Percentiles rank a stretch among this genome's conserved stretches.
phyloP scores from a whole-genome alignment of 2,113 vertebrate genomes.

The Cinclus cinclus region DNA sequence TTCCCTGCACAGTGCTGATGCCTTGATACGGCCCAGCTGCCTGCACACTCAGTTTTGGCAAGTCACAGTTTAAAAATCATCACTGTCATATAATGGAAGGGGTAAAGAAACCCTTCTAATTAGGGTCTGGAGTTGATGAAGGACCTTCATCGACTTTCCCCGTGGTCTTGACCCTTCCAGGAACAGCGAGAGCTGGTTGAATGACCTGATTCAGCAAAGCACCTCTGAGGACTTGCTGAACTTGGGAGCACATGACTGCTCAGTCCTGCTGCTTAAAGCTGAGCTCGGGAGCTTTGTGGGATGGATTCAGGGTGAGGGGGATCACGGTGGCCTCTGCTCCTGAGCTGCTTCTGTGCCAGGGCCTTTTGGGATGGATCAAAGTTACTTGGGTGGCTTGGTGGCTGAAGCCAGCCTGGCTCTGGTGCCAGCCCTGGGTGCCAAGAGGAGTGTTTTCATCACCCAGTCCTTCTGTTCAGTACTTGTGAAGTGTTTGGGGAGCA shows the following conservation, averaged over 20 bases:
- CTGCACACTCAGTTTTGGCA: rapidly evolving
- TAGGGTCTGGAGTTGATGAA: rapidly evolving
- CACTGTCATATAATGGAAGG: rapidly evolving
- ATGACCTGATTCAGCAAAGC: background rate
- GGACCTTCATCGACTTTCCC: background rate
- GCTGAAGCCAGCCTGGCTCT: background rate
- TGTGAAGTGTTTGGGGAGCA: background rate
- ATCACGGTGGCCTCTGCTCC: background rate
- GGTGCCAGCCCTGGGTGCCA: constrained; percentile 14
- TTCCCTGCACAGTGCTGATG: background rate
- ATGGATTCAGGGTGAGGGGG: rapidly evolving
- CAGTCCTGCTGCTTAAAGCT: background rate
- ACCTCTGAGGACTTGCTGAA: background rate
- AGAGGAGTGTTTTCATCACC: constrained; percentile 11
- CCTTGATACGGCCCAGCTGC: rapidly evolving
- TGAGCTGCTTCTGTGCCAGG: rapidly evolving
- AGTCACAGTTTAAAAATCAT: background rate
- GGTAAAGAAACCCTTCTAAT: background rate
- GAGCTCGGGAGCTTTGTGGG: background rate
- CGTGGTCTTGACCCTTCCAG: background rate
- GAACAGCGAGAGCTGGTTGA: rapidly evolving
- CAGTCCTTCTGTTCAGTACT: background rate
- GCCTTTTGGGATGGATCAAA: background rate
- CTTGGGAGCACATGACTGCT: background rate
- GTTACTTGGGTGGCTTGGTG: background rate